These are phyloP conservation scores for Therioaphis trifolii DNA, from an alignment of 2,888 invertebrate species.

Conservation along the genomic window DNA sequence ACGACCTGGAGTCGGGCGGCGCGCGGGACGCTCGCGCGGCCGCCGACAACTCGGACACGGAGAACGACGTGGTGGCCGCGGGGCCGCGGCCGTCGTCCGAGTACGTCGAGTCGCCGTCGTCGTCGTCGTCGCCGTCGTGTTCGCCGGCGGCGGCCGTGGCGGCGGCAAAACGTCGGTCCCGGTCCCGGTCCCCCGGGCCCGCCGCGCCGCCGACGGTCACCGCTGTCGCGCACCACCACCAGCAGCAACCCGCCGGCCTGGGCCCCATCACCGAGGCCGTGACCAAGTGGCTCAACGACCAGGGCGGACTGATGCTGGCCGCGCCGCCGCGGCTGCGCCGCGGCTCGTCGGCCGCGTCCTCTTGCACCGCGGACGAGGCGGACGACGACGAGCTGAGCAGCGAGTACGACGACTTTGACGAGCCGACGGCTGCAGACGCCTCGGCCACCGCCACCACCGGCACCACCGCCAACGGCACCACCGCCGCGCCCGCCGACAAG, in stretches of 20 bases:
- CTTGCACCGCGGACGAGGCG: conserved; percentile 65
- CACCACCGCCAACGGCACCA: conserved; percentile 63
- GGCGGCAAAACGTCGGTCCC: too few relatives aligned
- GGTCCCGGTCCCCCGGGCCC: neutral
- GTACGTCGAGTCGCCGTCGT: too few relatives aligned
- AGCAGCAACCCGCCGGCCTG: neutral
- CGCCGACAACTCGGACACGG: conserved; percentile 39
- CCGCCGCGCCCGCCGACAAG: too few relatives aligned
- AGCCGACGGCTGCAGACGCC: conserved; percentile 61
- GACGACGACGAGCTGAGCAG: conserved; percentile 66
- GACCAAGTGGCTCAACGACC: conserved; percentile 73
- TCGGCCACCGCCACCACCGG: conserved; percentile 35
- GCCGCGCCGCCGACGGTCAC: neutral
- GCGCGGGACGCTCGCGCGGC: too few relatives aligned
- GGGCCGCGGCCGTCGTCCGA: too few relatives aligned
- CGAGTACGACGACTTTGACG: conserved; percentile 66
- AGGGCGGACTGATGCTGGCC: conserved; percentile 62
- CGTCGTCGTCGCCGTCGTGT: too few relatives aligned
- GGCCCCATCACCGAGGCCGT: conserved; percentile 74
- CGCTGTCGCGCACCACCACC: too few relatives aligned
- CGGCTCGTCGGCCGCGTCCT: conserved; percentile 37
- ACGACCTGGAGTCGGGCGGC: too few relatives aligned
- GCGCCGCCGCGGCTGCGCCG: neutral
- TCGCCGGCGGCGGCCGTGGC: neutral
- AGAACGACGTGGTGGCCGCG: conserved; percentile 23